Evolutionary conservation across 2,113 vertebrate genomes (phyloP).

Genomic region (Psittacula cyanocephala): DNA sequence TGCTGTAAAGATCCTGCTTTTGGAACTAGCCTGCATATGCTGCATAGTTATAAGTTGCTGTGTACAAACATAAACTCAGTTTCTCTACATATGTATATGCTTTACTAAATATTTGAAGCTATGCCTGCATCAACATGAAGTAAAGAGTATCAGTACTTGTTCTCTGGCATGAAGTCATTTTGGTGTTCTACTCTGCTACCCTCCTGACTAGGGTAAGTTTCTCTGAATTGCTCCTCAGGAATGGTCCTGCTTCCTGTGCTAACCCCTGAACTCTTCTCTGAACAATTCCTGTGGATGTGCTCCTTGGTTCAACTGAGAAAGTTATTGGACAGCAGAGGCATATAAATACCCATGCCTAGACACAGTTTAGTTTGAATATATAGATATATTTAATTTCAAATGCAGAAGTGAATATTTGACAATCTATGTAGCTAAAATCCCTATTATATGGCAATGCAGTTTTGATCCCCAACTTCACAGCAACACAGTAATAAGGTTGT

Average conservation of each 20-base stretch:
- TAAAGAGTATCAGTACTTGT: not conserved
- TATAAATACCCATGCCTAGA: not conserved
- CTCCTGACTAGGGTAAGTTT: not conserved
- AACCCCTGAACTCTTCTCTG: not conserved
- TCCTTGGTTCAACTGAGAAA: not conserved
- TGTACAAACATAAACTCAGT: not conserved
- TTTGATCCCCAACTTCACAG: not conserved
- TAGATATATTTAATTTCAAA: not conserved
- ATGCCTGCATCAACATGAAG: not conserved
- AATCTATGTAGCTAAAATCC: not conserved
- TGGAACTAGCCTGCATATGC: not conserved
- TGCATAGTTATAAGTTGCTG: not conserved
- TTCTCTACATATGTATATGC: not conserved
- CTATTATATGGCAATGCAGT: not conserved
- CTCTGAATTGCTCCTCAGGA: not conserved
- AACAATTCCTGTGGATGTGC: not conserved
- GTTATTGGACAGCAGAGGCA: not conserved
- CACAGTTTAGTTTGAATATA: not conserved
- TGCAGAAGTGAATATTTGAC: not conserved
- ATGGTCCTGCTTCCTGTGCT: not conserved
- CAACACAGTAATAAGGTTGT: not conserved
- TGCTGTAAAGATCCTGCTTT: not conserved
- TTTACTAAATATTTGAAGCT: not conserved
- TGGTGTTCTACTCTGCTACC: not conserved
- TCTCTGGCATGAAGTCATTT: not conserved